Evolutionary conservation across 92 coral and sea anemone species (phyloP), one percentile per base, ranked within the genome.

Genomic region (Umimayanthus chanpuru): DNA sequence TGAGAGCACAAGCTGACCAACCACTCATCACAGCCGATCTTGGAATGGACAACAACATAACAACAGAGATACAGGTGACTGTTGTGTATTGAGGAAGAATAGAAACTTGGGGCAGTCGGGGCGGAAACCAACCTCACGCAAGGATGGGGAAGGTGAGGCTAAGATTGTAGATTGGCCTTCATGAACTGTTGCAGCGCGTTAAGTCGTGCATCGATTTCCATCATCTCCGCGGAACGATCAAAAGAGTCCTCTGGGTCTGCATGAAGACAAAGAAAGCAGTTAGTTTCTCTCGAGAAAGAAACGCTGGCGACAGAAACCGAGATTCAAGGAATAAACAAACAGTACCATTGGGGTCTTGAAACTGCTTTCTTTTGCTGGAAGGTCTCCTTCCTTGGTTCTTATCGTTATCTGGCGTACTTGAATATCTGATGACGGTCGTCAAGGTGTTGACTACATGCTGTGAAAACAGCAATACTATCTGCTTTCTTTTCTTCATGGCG

Each of bases 171-270:
- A 75, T 97, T 97, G 58, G 95, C 97, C 88, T 97, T 95, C 99
- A 97, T 97, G 80, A 96, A 97, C 89, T 95, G 94, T 47, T 97
- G 99, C 15, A 97, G 85, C 28, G 99, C 99, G 71, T 94, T 95
- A 14, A 97, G 89, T 66, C 99, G 94, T 36, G 98, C 99, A 72
- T 97, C 99, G 77, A 97, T 97, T 85, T 97, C 99, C 93, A 96
- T 91, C 97, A 97, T 97, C 76, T 97, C 99, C 40, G 96, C 99
- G 47, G 99, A 97, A 18, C 98, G 93, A 85, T 97, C 90, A 9
- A 97, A 92, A 1, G 99, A 97, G 15, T 94, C 95, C 40, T 91
- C 89, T 20, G 79, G 90, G 40, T 70, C 87, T 83, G 65, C 15
- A 15, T 15, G 66, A 83, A 71, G 61, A 16, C 6, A 66, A 32